Conservation (phyloP, 23 tunicate species). For the Trididemnum nubilum region DNA sequence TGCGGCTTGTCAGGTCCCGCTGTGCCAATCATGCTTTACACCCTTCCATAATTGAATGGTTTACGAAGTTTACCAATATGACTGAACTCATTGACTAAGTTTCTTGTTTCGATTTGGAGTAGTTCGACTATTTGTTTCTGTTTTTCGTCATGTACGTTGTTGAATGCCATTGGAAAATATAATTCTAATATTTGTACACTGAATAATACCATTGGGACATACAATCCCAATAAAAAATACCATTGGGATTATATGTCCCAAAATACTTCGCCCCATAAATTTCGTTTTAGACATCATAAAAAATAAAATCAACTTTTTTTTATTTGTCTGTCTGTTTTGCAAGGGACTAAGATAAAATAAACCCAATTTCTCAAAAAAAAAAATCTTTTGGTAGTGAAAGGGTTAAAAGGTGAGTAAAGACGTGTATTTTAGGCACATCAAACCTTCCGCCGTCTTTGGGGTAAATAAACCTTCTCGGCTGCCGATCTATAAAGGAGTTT, state of each 20-base stretch:
- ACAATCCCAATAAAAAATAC: constrained; percentile 19
- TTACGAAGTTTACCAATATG: too few relatives aligned
- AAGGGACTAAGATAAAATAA: constrained; percentile 18
- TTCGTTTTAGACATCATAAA: neutral
- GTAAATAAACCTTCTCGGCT: too few relatives aligned
- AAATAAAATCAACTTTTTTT: constrained; percentile 15
- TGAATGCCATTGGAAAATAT: too few relatives aligned
- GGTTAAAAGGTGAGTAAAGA: too few relatives aligned
- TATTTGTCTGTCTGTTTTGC: constrained; percentile 16
- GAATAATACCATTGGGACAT: too few relatives aligned
- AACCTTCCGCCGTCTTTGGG: too few relatives aligned
- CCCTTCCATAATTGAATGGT: neutral
- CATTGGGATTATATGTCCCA: constrained; percentile 31
- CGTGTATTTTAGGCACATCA: too few relatives aligned
- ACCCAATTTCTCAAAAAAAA: neutral
- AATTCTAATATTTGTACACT: too few relatives aligned
- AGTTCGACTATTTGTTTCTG: neutral
- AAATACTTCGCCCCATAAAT: constrained; percentile 6
- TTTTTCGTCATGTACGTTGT: neutral
- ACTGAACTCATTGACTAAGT: too few relatives aligned
- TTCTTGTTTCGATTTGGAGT: too few relatives aligned
- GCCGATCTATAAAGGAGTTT: too few relatives aligned
- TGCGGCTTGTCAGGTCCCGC: constrained; percentile 35
- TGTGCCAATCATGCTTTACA: constrained; percentile 24
- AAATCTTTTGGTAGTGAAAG: constrained; percentile 35